These are phyloP conservation scores for Cranoglanis bouderius DNA, from an alignment of 2,113 vertebrate species.

Conservation along the genomic window DNA sequence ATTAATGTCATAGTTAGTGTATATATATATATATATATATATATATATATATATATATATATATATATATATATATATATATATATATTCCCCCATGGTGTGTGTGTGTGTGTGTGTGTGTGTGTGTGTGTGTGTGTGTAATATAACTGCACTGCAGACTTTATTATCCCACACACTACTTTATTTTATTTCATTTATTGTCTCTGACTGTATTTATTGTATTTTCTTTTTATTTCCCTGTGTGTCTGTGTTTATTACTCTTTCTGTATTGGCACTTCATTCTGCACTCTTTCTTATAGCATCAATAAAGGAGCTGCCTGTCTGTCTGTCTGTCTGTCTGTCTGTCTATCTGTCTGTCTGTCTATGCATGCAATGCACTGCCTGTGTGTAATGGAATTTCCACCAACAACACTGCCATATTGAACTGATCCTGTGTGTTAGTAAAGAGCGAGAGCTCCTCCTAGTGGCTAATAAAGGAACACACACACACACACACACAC, in stretches of 20 bases:
- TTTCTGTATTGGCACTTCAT: neutral
- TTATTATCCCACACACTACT: conserved; percentile 10
- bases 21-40: neutral
- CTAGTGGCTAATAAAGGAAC: neutral
- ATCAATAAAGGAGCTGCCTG: neutral
- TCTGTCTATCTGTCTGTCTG: neutral
- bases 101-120: neutral
- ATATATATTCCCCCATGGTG: neutral
- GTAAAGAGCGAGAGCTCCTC: conserved; percentile 10
- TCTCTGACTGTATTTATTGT: conserved; percentile 23
- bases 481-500: neutral
- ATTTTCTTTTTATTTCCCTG: conserved; percentile 24
- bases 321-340: neutral
- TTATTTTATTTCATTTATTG: conserved; percentile 24
- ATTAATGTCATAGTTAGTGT: neutral
- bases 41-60: no score
- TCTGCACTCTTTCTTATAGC: conserved; percentile 15
- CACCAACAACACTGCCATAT: neutral
- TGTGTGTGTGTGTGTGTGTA: neutral
- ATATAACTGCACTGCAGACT: neutral
- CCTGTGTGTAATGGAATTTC: conserved; percentile 13
- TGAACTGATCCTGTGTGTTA: neutral
- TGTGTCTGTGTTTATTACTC: conserved; percentile 4
- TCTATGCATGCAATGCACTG: neutral
- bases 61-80: no score